Percentiles rank a stretch among this genome's conserved stretches.
phyloP scores from a whole-genome alignment of 2,113 vertebrate genomes.

The cat (Felis catus) region DNA sequence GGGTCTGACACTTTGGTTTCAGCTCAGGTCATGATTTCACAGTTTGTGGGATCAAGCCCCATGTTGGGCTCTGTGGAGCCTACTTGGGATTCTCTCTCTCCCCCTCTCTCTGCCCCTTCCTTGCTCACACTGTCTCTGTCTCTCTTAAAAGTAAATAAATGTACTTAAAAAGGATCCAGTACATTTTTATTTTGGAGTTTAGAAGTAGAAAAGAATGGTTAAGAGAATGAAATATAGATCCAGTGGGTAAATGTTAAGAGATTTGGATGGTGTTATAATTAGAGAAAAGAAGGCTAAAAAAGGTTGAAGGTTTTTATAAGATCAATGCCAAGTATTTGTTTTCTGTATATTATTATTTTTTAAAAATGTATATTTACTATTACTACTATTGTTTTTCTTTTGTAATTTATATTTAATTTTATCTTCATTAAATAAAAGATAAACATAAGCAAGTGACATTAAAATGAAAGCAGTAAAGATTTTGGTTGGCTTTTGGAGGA shows the following conservation, averaged over 20 bases:
- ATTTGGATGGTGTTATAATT: not conserved
- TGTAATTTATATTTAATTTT: conserved; percentile 36
- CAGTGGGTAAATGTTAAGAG: not conserved
- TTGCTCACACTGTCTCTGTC: no score
- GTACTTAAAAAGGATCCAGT: not conserved
- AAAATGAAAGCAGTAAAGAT: conserved; percentile 18
- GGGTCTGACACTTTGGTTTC: no score
- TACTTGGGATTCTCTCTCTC: no score
- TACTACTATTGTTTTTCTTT: not conserved
- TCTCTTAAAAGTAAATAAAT: no score
- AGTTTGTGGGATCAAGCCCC: no score
- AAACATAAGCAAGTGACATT: not conserved
- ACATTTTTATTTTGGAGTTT: conserved; percentile 48
- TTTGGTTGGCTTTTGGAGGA: not conserved
- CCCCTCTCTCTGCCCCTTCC: no score
- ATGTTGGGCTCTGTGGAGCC: no score
- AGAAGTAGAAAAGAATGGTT: conserved; percentile 12
- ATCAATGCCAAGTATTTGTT: not conserved
- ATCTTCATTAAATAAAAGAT: conserved; percentile 14
- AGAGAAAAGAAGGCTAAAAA: conserved; percentile 40
- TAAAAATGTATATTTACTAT: not conserved
- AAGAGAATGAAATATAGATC: conserved; percentile 4
- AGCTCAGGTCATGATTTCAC: no score
- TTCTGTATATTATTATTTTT: not conserved
- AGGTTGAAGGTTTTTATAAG: conserved; percentile 28